Base-by-base conservation (phyloP, 2,113 vertebrate genomes). In the Apteryx mantelli region DNA sequence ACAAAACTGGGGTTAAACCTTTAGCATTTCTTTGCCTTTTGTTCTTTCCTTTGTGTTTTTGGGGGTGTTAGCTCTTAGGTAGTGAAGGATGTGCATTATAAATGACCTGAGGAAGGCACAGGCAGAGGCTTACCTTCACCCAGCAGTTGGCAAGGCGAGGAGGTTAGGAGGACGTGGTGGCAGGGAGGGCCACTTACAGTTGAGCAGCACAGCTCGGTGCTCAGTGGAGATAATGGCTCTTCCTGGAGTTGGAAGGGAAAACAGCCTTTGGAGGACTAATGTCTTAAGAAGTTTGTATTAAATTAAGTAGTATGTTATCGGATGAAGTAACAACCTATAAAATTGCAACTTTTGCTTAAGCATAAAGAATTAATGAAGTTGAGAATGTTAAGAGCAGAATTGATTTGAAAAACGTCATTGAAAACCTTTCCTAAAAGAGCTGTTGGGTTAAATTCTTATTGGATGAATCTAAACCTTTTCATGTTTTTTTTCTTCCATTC, bases 251-350 rank as follows among this genome's bases (percentile, higher is more conserved):
- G 18, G 40, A 69, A 91, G 36, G 32, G 44, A 46, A 20, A 76
- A 14, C 40, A 82, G 11, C 53, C n/a, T 75, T 10, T 64, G 61
- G 19, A 63, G 30, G 38, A 20, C 38, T 70, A 18, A 32, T 25
- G 28, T 15, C 30, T 85, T 58, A 52, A 9, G 46, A 68, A 60
- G 46, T 26, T 38, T 11, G 5, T 73, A 42, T 69, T 68, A 11
- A 7, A 0, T 86, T n/a, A 34, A 75, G 42, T 9, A n/a, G 1
- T 44, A 17, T 1, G 1, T 46, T 78, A 24, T 22, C 46, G 71
- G 53, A 81, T 22, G 42, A 94, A 44, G 9, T 40, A 32, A 42
- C n/a, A 63, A 79, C 40, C 28, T 46, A 17, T 15, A 61, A 12
- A 65, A 18, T n/a, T 46, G 15, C 17, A 88, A 9, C 34, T 91